Base-by-base conservation (phyloP, 1,140 invertebrate species). In the Pectinophora gossypiella region DNA sequence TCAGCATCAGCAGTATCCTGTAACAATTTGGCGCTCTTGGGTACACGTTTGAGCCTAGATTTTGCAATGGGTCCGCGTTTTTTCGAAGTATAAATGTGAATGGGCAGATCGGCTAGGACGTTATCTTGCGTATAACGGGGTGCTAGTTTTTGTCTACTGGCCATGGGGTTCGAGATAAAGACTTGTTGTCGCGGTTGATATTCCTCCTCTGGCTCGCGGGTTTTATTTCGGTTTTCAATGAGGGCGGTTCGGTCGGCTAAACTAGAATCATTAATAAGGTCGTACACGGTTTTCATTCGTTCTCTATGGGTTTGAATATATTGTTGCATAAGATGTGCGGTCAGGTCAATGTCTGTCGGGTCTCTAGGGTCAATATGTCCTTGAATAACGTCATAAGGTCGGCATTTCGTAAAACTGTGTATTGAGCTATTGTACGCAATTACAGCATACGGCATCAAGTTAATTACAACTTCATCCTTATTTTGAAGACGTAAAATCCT, bases 1-100 rank as follows among this genome's bases (percentile, higher is more conserved):
- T 19, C 16, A 43, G 21, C 32, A 48, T 20, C 32, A 49, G 47
- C 7, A 49, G 47, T 7, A 36, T 36, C 19, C 47, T 49, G 47
- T 6, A 49, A 49, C 47, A 49, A 49, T 19, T 18, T 43, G 5
- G 19, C 40, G 7, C 7, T 5, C n/a, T 43, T 43, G 19, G 40
- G 40, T 2, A 23, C 21, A 15, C 44, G 19, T 46, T 46, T 46
- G 2, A 46, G 16, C 6, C 44, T 3, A 2, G 44, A 21, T 27
- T 46, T 46, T 23, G 44, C 44, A 10, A 46, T 13, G 7, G 44
- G 44, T 9, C 44, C 44, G 3, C 13, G 4, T 13, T 46, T 46
- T 23, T 16, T 46, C 3, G 19, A 23, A 2, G 44, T 46, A 23
- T 46, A 46, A 7, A 46, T 46, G 15, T 46, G 44, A n/a, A 46